phyloP scores from a whole-genome alignment of 2,113 vertebrate genomes.

The Labeo catla region DNA sequence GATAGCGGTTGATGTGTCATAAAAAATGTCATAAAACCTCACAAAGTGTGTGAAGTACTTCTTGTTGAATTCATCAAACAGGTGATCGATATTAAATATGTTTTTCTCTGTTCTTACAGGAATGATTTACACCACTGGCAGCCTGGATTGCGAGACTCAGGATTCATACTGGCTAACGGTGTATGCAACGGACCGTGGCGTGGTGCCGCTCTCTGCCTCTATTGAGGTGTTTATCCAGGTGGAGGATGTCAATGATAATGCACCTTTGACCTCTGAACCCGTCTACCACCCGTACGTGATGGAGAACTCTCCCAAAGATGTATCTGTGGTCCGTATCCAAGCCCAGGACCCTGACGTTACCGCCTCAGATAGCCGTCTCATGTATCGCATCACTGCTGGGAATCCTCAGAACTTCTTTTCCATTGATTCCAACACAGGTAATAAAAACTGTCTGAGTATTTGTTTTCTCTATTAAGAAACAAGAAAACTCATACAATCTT shows the following conservation, averaged over 20 bases:
- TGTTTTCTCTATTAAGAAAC: neutral
- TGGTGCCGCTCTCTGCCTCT: conserved; percentile 85
- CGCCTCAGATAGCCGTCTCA: conserved; percentile 80
- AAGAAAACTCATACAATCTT: neutral
- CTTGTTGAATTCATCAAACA: conserved; percentile 19
- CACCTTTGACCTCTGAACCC: conserved; percentile 92
- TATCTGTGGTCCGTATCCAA: conserved; percentile 92
- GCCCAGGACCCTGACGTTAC: conserved; percentile 91
- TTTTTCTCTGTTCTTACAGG: conserved; percentile 74
- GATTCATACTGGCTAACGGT: conserved; percentile 93
- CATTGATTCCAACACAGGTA: conserved; percentile 94
- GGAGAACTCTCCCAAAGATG: conserved; percentile 95
- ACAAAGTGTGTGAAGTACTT: neutral
- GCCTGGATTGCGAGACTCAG: conserved; percentile 91
- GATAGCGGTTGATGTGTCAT: conserved; percentile 1
- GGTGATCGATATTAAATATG: conserved; percentile 35
- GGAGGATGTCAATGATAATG: conserved; percentile 96
- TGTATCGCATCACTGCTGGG: conserved; percentile 92
- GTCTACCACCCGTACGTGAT: conserved; percentile 90
- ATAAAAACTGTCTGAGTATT: conserved; percentile 14
- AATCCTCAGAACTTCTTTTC: conserved; percentile 98
- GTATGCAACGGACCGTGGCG: conserved; percentile 87
- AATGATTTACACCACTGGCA: conserved; percentile 89
- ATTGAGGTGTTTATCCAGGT: conserved; percentile 94
- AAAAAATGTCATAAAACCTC: conserved; percentile 16